A percentile compares a stretch with the other conserved stretches of the same genome.
These are phyloP conservation scores for Penaeus chinensis DNA, from an alignment of 1,140 invertebrate species.

Conservation along the genomic window DNA sequence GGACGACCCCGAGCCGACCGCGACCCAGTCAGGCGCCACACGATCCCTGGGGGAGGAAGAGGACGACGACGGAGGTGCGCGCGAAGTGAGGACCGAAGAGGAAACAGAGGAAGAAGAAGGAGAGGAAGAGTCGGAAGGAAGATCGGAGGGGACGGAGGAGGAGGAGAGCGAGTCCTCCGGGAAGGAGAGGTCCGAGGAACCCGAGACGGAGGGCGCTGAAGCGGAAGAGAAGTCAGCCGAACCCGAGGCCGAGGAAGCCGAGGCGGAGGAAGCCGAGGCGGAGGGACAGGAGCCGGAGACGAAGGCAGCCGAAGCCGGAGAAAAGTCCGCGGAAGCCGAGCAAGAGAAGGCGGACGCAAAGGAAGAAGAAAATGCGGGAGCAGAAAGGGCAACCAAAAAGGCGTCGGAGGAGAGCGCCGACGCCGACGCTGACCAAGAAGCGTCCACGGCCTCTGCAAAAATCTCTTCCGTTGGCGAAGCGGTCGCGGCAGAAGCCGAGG, in stretches of 20 bases:
- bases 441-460: too few species aligned
- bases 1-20: background rate
- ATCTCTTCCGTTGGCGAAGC: too few species aligned
- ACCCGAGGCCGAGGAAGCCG: background rate
- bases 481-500: too few species aligned
- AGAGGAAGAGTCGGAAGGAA: background rate
- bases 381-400: background rate
- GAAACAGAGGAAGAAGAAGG: conserved; percentile 10
- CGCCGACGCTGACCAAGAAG: too few species aligned
- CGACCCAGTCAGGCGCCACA: background rate
- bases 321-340: background rate
- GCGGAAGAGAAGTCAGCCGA: conserved; percentile 2
- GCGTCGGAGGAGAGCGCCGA: background rate
- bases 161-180: background rate
- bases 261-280: background rate
- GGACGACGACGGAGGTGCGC: too few species aligned
- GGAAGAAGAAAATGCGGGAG: background rate
- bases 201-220: background rate
- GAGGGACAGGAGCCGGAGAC: background rate
- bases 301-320: background rate
- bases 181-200: background rate
- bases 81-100: background rate
- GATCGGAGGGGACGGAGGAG: background rate
- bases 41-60: background rate
- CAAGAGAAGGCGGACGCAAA: background rate